phyloP scores from a whole-genome alignment of 2,113 vertebrate species.

The Crotalus horridus region DNA sequence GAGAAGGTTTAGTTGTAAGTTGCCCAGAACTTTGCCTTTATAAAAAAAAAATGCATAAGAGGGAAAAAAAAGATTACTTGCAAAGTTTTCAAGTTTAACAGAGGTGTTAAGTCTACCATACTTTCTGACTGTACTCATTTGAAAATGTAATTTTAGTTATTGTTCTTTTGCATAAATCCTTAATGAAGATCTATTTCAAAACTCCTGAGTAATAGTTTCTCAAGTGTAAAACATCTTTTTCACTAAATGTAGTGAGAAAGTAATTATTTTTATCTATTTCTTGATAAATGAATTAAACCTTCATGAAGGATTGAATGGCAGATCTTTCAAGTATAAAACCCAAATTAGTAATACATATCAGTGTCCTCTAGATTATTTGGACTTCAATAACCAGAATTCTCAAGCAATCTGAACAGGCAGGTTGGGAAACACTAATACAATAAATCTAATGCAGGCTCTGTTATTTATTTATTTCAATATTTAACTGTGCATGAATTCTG shows the following conservation, averaged over 20 bases:
- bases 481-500: not conserved
- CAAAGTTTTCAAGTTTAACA: not conserved
- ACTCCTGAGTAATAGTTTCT: not conserved
- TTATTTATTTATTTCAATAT: not conserved
- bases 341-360: not conserved
- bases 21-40: slow-evolving; percentile 94
- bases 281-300: not conserved
- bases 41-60: slow-evolving; percentile 17
- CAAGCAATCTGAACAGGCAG: not conserved
- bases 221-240: not conserved
- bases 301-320: not conserved
- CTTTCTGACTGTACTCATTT: not conserved
- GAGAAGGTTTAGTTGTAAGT: slow-evolving; percentile 92
- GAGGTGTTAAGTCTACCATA: not conserved
- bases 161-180: not conserved
- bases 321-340: not conserved
- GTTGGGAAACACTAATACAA: not conserved
- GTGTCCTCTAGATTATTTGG: not conserved
- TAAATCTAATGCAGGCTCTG: not conserved
- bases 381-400: not conserved
- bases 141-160: not conserved
- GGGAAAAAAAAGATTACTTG: not conserved
- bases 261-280: not conserved
- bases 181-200: not conserved
- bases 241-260: not conserved